Evolutionary conservation across 2,113 vertebrate genomes (phyloP).

Genomic region (Mormoops blainvillei): DNA sequence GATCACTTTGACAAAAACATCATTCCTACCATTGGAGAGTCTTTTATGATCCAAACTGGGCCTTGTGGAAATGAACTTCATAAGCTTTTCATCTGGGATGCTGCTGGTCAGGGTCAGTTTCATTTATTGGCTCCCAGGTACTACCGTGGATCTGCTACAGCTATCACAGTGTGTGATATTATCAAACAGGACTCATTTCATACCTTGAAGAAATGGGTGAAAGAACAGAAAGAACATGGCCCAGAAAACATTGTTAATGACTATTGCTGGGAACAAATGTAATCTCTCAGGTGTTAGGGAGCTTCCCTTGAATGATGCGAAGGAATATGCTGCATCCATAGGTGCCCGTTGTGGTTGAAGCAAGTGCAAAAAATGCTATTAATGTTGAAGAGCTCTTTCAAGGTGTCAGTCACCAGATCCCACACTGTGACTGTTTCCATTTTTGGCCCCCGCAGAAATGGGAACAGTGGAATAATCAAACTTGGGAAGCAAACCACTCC

Average conservation of each 20-base stretch:
- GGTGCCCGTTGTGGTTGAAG: conserved; percentile 96
- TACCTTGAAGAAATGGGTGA: conserved; percentile 98
- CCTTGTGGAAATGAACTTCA: too few relatives aligned
- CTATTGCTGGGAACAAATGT: conserved; percentile 97
- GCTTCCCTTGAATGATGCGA: conserved; percentile 95
- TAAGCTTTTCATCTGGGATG: too few relatives aligned
- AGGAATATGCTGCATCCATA: conserved; percentile 96
- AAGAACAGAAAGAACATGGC: conserved; percentile 96
- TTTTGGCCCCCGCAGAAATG: conserved; percentile 90
- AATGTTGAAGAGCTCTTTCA: conserved; percentile 98
- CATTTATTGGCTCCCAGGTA: conserved; percentile 98
- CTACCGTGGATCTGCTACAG: conserved; percentile 94
- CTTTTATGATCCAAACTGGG: too few relatives aligned
- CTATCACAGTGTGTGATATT: conserved; percentile 97
- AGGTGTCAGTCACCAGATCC: conserved; percentile 97
- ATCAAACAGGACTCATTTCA: conserved; percentile 99
- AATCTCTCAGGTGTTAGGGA: conserved; percentile 98
- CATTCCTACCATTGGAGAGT: conserved; percentile 91
- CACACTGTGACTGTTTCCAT: too few relatives aligned
- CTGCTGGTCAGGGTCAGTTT: conserved; percentile 81
- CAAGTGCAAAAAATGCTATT: conserved; percentile 95
- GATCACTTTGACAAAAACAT: conserved; percentile 98
- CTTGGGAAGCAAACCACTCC: conserved; percentile 83
- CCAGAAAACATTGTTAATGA: conserved; percentile 98
- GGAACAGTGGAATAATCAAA: conserved; percentile 90